These are phyloP conservation scores for Acridotheres tristis DNA, from an alignment of 2,797 vertebrate species.

Conservation along the genomic window DNA sequence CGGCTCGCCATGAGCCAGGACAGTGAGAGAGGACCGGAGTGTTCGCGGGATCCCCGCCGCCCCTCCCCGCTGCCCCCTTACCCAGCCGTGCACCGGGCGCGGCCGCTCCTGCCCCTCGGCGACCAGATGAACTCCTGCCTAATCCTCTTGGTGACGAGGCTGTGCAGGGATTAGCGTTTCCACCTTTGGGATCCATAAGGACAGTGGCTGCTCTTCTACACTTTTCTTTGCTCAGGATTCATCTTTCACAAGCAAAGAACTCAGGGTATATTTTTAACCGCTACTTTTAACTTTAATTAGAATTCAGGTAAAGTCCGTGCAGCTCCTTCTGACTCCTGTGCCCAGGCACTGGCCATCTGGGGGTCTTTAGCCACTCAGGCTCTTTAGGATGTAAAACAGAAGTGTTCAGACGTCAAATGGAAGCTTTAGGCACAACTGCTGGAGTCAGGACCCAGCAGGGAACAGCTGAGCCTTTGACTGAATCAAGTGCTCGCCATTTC, in stretches of 20 bases:
- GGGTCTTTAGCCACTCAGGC: not conserved
- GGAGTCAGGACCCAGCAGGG: not conserved
- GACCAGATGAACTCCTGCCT: not conserved
- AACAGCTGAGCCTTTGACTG: not conserved
- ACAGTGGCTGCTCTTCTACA: not conserved
- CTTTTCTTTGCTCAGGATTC: not conserved
- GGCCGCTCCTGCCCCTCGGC: not conserved
- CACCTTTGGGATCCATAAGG: not conserved
- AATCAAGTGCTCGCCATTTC: accelerated
- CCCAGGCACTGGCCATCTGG: not conserved
- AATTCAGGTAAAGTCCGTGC: not conserved
- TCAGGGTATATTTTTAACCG: not conserved
- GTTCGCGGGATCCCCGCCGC: accelerated
- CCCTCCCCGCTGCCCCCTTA: not conserved
- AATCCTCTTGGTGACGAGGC: slow-evolving; percentile 47
- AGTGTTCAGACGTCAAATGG: not conserved
- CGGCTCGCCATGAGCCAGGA: accelerated
- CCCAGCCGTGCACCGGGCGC: not conserved
- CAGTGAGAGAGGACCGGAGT: not conserved
- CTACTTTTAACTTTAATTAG: not conserved
- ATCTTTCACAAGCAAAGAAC: not conserved
- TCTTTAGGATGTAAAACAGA: not conserved
- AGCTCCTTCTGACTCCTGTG: not conserved
- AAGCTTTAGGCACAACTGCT: not conserved
- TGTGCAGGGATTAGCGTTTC: not conserved